These are phyloP conservation scores for Silurus meridionalis DNA, from an alignment of 2,113 vertebrate species.

Conservation along the genomic window DNA sequence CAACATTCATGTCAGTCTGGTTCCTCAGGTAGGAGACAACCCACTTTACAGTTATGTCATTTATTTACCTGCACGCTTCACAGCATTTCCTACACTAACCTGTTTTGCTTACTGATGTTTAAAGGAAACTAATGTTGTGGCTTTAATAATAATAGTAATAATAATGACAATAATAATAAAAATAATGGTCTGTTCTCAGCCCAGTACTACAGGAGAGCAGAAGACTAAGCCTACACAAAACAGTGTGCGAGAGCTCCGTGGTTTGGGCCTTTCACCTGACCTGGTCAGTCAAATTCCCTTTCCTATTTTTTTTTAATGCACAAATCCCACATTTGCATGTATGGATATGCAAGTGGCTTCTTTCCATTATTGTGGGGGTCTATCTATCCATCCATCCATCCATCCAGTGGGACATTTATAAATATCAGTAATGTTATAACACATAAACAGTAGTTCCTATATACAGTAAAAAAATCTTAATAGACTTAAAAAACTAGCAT, in stretches of 20 bases:
- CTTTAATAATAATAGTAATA: constrained; percentile 8
- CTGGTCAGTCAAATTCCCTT: constrained; percentile 75
- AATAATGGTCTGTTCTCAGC: constrained; percentile 66
- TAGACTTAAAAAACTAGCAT: too few relatives aligned
- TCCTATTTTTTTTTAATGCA: background rate
- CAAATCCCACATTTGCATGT: background rate
- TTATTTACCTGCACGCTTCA: background rate
- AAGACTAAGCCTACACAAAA: constrained; percentile 98
- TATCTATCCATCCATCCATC: too few relatives aligned
- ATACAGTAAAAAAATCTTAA: too few relatives aligned
- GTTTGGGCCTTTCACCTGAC: constrained; percentile 91
- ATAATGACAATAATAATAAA: background rate
- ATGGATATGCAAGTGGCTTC: too few relatives aligned
- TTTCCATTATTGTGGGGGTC: too few relatives aligned
- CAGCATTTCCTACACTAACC: background rate
- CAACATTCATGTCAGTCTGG: constrained; percentile 94
- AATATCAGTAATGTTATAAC: too few relatives aligned
- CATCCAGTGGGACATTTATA: too few relatives aligned
- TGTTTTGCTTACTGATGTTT: background rate
- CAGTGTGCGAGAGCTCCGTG: constrained; percentile 90
- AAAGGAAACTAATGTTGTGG: background rate
- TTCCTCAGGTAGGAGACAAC: constrained; percentile 83
- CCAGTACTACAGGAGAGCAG: constrained; percentile 93
- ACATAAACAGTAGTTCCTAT: too few relatives aligned
- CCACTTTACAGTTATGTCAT: background rate